Base-by-base conservation (phyloP, 2,113 vertebrate genomes). In the Anoplopoma fimbria region DNA sequence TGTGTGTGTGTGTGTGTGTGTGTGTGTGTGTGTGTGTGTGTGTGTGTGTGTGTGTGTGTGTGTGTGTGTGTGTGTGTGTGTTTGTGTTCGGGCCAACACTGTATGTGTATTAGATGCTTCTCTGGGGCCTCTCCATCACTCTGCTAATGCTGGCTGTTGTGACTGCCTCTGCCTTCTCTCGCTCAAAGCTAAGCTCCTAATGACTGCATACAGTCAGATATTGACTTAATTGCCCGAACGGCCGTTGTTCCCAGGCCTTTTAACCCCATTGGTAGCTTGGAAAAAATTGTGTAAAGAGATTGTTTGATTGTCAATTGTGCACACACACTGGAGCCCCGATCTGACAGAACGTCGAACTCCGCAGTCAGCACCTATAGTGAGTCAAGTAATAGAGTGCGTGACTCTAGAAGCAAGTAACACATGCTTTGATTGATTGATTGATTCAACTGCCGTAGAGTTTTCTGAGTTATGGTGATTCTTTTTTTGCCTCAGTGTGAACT, bases 211-310 rank as follows among this genome's bases (percentile, higher is more conserved):
- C 77, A 90, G 85, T 84, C 88, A 79, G 81, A 81, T 93, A 93
- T 94, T 89, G 90, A 94, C 91, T 87, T 91, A 67, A 82, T 89
- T 93, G 92, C 94, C 89, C 74, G 81, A 64, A 75, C 40, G 62
- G 81, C 75, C 77, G 85, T 88, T 91, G 87, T 91, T 91, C 75
- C 63, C 63, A 79, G 69, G 80, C 83, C 79, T 91, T 85, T 83
- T 75, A 71, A 83, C 68, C 87, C 85, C 83, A 45, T 63, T 69
- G 82, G 81, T 81, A 81, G 83, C 79, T 87, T 90, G 60, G 79
- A 76, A 73, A 81, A 87, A 73, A 67, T 25, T 71, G 84, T 87
- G 77, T 73, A 69, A 79, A 84, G 82, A 85, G 82, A 87, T 86
- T 80, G 88, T 76, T 65, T 81, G 64, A 75, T 83, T 90, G 81